Base-by-base conservation (phyloP, 2,888 invertebrate genomes). In the Xanthia togata region DNA sequence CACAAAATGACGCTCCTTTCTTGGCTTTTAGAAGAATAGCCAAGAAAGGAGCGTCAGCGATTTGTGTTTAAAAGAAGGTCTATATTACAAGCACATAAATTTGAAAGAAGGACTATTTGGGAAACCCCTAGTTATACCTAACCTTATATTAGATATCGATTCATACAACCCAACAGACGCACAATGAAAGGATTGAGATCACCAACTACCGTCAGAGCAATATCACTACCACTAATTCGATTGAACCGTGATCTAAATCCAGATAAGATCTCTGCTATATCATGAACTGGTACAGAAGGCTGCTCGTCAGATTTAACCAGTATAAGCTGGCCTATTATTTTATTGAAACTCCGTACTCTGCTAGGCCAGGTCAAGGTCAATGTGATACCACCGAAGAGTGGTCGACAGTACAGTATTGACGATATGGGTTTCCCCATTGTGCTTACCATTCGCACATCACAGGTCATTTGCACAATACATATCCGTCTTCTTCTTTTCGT, bases 361-460 rank as follows among this genome's bases (percentile, higher is more conserved):
- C 2, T 17, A 59, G 31, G 31, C 59, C 59, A 59, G 31, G 1
- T 57, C 26, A 57, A 57, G 26, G 59, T 31, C 59, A 59, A 59
- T 8, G 31, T 4, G 17, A 17, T 31, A 59, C 8, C 6, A 31
- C 2, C 6, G 57, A 59, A 1, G 1, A 17, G 2, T 6, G 14
- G 59, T 31, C 9, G 8, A 20, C 59, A 31, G 59, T 59, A 31
- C 8, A 59, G 9, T 31, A 83, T 78, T 90, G 88, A 90, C 90
- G 88, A 85, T 86, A 88, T 89, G 90, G 92, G 87, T 89, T 91
- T 91, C 87, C 78, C 90, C 91, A 71, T 69, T 60, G 41, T 81
- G 69, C 72, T 84, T 79, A 85, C 79, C 64, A 73, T 78, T 79
- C 72, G 75, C 70, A 75, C 63, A 75, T 83, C 63, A 4, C 44